Evolutionary conservation across 2,888 invertebrate genomes (phyloP), one percentile per base, ranked within the genome.

Genomic region (Poecilus cupreus): DNA sequence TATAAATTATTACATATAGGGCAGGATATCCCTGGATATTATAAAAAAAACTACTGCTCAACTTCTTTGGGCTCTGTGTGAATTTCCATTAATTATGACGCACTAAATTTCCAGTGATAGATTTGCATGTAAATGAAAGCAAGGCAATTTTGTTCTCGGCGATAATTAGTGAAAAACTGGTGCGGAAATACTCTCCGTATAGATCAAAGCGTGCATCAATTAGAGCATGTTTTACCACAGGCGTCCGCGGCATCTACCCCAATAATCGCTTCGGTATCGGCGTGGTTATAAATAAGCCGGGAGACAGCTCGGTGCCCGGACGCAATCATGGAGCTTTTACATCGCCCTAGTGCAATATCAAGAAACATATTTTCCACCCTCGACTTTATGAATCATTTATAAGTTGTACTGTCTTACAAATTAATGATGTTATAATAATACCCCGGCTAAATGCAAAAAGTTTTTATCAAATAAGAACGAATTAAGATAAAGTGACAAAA

Each of bases 91-190:
- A 26, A 60, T 60, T 68, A 68, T 32, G 8, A 37, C 16, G 1
- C 20, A 8, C 37, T 68, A 22, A 57, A 57, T 57, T 51, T 20
- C 18, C 24, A 8, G 26, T 57, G 57, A 76, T 57, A 37, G 57
- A 76, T 76, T 51, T 51, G 54, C 76, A 76, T 76, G 54, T 37
- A 22, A 51, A 54, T 57, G 54, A 76, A 76, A 26, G 5, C 49
- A 13, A 11, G 22, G 74, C 51, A 24, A 51, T 32, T 39, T 24
- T 43, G 68, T 46, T 16, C 46, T 75, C n/a, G 49, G 10, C n/a
- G 76, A 57, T 76, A 76, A 76, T 76, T 76, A 76, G 76, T 57
- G 46, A 76, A 76, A 76, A 76, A 54, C n/a, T 57, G 76, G 57
- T 76, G 54, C 18, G 75, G 26, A 72, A 32, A 32, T 32, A 32